Evolutionary conservation across 2,113 vertebrate genomes (phyloP).

Genomic region (Balaenoptera acutorostrata): DNA sequence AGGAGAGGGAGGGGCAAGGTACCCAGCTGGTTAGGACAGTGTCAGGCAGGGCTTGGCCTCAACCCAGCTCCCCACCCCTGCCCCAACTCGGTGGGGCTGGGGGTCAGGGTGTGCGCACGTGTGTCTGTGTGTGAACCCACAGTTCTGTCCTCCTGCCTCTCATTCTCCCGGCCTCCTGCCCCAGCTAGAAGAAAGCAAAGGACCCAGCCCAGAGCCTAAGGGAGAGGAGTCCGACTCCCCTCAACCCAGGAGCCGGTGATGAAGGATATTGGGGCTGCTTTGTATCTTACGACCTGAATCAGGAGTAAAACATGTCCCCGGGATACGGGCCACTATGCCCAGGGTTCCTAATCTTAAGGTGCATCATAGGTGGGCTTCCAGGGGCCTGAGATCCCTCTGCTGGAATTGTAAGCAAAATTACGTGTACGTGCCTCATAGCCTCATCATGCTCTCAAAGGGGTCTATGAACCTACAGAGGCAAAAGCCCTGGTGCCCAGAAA

Average conservation of each 20-base stretch:
- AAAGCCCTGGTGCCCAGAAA: neutral
- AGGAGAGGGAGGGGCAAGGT: neutral
- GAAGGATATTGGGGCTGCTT: neutral
- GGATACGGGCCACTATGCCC: neutral
- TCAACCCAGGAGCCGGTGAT: neutral
- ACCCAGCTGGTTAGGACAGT: neutral
- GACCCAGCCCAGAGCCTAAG: neutral
- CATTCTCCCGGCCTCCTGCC: neutral
- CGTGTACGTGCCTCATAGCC: neutral
- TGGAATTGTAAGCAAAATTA: neutral
- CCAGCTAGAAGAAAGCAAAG: neutral
- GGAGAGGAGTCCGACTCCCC: neutral
- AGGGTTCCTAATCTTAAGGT: neutral
- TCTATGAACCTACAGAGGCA: neutral
- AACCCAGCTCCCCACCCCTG: neutral
- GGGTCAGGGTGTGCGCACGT: neutral
- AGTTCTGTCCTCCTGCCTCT: neutral
- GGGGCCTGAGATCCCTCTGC: neutral
- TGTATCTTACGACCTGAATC: neutral
- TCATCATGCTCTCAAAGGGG: neutral
- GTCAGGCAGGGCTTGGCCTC: neutral
- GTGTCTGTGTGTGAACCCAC: neutral
- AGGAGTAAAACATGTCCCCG: neutral
- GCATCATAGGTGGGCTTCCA: neutral
- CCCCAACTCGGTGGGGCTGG: neutral